phyloP scores from a whole-genome alignment of 2,113 vertebrate genomes.

The Aleadryas rufinucha region DNA sequence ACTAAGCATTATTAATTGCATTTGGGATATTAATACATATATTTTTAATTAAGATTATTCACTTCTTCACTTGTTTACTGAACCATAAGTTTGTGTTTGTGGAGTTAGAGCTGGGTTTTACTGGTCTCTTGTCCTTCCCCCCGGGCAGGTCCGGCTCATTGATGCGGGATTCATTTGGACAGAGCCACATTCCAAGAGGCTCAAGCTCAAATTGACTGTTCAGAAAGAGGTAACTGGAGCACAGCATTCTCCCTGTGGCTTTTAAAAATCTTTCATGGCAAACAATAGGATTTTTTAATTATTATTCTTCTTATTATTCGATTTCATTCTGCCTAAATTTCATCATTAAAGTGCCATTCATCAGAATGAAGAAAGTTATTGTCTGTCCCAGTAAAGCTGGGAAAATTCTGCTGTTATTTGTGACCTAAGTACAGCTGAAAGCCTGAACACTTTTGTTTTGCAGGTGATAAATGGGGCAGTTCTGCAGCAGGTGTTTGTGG shows the following conservation, averaged over 20 bases:
- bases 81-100: not conserved
- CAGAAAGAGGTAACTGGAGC: conserved; percentile 89
- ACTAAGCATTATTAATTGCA: not conserved
- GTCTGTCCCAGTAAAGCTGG: not conserved
- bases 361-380: not conserved
- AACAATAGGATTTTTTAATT: not conserved
- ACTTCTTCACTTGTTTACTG: not conserved
- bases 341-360: not conserved
- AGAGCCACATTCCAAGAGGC: conserved; percentile 95
- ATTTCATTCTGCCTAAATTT: not conserved
- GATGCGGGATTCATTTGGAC: conserved; percentile 98
- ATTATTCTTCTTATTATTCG: not conserved
- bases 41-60: not conserved
- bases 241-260: not conserved
- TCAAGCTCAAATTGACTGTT: conserved; percentile 93
- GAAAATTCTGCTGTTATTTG: not conserved
- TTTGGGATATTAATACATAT: fast-evolving
- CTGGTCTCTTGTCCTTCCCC: not conserved
- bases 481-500: conserved; percentile 95
- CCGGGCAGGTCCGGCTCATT: conserved; percentile 86
- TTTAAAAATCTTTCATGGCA: not conserved
- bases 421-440: not conserved
- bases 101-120: not conserved
- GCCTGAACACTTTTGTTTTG: not conserved
- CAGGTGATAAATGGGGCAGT: conserved; percentile 96